Evolutionary conservation across 2,113 vertebrate genomes (phyloP).

Genomic region (Oreochromis spilurus): DNA sequence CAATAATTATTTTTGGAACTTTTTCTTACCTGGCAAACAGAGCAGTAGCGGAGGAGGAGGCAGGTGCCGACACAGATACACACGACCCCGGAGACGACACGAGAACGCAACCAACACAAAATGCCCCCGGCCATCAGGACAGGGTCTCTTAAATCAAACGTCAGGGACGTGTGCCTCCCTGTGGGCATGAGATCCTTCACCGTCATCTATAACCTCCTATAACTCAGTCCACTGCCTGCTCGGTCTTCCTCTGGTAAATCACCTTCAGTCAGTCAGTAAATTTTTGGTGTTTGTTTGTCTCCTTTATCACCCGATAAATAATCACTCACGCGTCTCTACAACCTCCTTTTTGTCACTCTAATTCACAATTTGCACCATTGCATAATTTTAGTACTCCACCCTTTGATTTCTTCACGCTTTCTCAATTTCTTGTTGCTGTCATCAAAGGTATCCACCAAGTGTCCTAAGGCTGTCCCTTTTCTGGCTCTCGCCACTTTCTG

Average conservation of each 20-base stretch:
- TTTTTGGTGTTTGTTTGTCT: not conserved
- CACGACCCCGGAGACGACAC: not conserved
- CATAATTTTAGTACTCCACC: not conserved
- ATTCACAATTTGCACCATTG: not conserved
- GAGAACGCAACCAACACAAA: conserved; percentile 30
- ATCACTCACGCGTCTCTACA: not conserved
- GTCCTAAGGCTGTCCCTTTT: not conserved
- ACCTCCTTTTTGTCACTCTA: not conserved
- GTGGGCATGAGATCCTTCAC: not conserved
- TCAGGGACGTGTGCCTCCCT: not conserved
- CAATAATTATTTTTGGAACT: not conserved
- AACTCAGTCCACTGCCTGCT: not conserved
- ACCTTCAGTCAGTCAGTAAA: not conserved
- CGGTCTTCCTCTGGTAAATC: not conserved
- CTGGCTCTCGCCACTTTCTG: not conserved
- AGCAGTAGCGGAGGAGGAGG: conserved; percentile 35
- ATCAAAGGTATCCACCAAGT: not conserved
- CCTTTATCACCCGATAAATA: not conserved
- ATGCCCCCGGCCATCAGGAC: conserved; percentile 8
- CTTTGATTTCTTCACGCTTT: not conserved
- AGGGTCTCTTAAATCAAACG: not conserved
- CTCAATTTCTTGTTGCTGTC: not conserved
- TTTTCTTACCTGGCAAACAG: conserved; percentile 44
- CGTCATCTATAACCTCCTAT: not conserved
- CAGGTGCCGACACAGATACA: conserved; percentile 18